Evolutionary conservation across 2,888 invertebrate genomes (phyloP).

Genomic region (Allygus modestus): DNA sequence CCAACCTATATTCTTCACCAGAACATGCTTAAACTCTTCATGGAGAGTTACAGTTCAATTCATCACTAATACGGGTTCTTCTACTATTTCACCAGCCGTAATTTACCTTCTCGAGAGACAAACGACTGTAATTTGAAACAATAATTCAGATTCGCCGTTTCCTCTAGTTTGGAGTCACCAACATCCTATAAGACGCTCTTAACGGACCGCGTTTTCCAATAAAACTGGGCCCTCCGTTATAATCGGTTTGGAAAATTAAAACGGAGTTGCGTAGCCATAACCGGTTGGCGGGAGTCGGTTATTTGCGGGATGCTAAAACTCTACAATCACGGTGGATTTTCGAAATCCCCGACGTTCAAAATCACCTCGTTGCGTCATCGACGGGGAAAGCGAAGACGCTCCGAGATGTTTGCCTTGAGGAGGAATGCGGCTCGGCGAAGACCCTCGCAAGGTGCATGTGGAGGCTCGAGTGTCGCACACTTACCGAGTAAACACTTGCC

Average conservation of each 20-base stretch:
- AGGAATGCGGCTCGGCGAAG: not conserved
- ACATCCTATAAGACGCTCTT: not conserved
- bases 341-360: not conserved
- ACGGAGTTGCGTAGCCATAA: conserved; percentile 14
- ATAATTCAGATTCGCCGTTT: not conserved
- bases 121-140: not conserved
- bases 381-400: conserved; percentile 47
- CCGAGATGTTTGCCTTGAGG: conserved; percentile 15
- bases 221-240: conserved; percentile 43
- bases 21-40: too few relatives aligned
- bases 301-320: conserved; percentile 22
- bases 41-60: too few relatives aligned
- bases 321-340: conserved; percentile 17
- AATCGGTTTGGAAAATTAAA: conserved; percentile 30
- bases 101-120: too few relatives aligned
- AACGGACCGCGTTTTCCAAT: conserved; percentile 1
- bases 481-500: too few relatives aligned
- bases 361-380: conserved; percentile 20
- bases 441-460: not conserved
- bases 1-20: too few relatives aligned
- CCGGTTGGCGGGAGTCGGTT: not conserved
- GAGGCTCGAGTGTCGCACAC: too few relatives aligned
- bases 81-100: too few relatives aligned
- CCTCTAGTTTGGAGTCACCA: not conserved
- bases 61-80: too few relatives aligned